A percentile compares a stretch with the other conserved stretches of the same genome.
phyloP scores from a whole-genome alignment of 2,888 invertebrate genomes.

The Euzophera pinguis region DNA sequence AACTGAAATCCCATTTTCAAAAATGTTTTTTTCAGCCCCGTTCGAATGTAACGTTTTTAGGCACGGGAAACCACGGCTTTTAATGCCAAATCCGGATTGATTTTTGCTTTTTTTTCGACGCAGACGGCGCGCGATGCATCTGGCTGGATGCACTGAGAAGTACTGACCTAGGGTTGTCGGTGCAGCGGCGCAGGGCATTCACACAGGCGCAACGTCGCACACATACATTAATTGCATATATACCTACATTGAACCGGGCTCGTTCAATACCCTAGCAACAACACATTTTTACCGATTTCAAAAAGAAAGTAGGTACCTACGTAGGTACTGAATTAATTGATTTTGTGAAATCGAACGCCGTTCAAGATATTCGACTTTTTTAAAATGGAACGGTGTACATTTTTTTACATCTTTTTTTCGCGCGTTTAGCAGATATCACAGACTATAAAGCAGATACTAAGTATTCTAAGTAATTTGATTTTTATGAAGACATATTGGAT shows the following conservation, averaged over 20 bases:
- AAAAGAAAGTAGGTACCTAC: slow-evolving; percentile 21
- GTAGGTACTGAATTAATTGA: slow-evolving; percentile 1
- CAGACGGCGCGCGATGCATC: slow-evolving; percentile 31
- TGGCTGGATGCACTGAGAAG: slow-evolving; percentile 37
- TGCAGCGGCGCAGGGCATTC: slow-evolving; percentile 41
- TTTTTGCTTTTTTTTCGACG: slow-evolving; percentile 24
- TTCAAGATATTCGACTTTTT: background rate
- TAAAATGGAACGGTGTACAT: background rate
- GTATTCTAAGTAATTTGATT: too few species aligned
- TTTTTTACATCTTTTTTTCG: background rate
- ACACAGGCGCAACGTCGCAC: slow-evolving; percentile 26
- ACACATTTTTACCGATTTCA: slow-evolving; percentile 13
- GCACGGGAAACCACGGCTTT: background rate
- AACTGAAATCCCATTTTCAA: slow-evolving; percentile 23
- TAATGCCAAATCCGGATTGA: slow-evolving; percentile 17
- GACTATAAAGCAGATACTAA: too few species aligned
- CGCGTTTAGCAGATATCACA: background rate
- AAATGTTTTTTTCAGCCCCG: background rate
- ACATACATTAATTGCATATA: slow-evolving; percentile 19
- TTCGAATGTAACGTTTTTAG: background rate
- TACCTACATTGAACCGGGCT: slow-evolving; percentile 7
- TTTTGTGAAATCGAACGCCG: slow-evolving; percentile 6
- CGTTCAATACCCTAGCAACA: slow-evolving; percentile 22
- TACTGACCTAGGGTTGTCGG: slow-evolving; percentile 45
- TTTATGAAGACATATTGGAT: too few species aligned